Base-by-base conservation (phyloP, 2,888 invertebrate genomes). In the Dioctria linearis region DNA sequence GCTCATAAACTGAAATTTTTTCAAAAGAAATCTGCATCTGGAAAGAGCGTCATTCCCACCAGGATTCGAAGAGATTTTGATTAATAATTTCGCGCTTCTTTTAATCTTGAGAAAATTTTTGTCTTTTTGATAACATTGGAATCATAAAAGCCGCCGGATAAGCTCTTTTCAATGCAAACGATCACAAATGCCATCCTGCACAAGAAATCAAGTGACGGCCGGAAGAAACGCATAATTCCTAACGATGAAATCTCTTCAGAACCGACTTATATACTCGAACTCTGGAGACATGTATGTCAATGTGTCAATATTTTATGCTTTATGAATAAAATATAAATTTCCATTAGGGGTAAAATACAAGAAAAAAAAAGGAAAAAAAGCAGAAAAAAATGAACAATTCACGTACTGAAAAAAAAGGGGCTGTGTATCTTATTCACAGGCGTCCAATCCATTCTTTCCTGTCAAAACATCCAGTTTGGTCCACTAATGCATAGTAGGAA, bases 311-410 rank as follows among this genome's bases (percentile, higher is more conserved):
- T 61, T 75, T 75, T 75, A 75, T 61, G 75, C 46, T 75, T 75
- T 75, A 59, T 75, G 75, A 75, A 75, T 75, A 75, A 75, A 75
- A 75, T 75, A 75, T 75, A 75, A 61, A 75, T 75, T 75, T 75
- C 61, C 75, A 75, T 61, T 61, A 75, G 51, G 75, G 61, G 46
- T 75, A 75, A 75, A 25, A 25, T 25, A 25, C 25, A 25, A 25
- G 25, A 25, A 25, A 25, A 25, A 25, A 25, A 25, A 25, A 25
- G 25, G 25, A 25, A 25, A 25, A 25, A 25, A 25, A 25, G 25
- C 25, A 25, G 25, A 25, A 25, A 54, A 73, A 75, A 75, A 75
- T 75, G 75, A 59, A 61, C 75, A 75, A 75, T 75, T 54, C 75
- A 61, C 59, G 43, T 42, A 46, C 11, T 9, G 46, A 37, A 61